phyloP scores from a whole-genome alignment of 1,140 invertebrate genomes.

The Lepeophtheirus salmonis region DNA sequence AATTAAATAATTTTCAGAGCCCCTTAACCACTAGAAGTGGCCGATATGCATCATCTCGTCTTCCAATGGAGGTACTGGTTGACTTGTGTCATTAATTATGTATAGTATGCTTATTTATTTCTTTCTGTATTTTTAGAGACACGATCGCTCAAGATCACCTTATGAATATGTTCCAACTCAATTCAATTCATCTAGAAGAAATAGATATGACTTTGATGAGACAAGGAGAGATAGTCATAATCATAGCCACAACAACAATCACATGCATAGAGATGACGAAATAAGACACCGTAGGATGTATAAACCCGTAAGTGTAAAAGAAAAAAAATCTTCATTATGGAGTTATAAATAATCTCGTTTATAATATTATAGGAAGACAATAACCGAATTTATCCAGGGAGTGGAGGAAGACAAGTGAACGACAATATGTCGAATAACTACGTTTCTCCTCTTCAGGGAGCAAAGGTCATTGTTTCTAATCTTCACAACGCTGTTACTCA shows the following conservation, averaged over 20 bases:
- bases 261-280: too few relatives aligned
- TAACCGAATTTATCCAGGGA: neutral
- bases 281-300: neutral
- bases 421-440: too few relatives aligned
- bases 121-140: neutral
- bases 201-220: neutral
- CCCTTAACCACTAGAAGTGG: neutral
- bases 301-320: neutral
- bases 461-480: conserved; percentile 26
- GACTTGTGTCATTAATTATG: too few relatives aligned
- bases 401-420: too few relatives aligned
- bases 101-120: too few relatives aligned
- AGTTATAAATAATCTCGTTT: too few relatives aligned
- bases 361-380: neutral
- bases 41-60: neutral
- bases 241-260: too few relatives aligned
- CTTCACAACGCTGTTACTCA: conserved; percentile 27
- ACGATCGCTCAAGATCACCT: neutral
- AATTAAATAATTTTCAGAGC: neutral
- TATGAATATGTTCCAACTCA: neutral
- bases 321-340: too few relatives aligned
- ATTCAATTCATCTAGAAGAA: neutral
- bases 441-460: conserved; percentile 26
- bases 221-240: neutral
- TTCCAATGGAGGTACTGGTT: neutral